Base-by-base conservation (phyloP, 2,888 invertebrate species). In the Sphinx pinastri region DNA sequence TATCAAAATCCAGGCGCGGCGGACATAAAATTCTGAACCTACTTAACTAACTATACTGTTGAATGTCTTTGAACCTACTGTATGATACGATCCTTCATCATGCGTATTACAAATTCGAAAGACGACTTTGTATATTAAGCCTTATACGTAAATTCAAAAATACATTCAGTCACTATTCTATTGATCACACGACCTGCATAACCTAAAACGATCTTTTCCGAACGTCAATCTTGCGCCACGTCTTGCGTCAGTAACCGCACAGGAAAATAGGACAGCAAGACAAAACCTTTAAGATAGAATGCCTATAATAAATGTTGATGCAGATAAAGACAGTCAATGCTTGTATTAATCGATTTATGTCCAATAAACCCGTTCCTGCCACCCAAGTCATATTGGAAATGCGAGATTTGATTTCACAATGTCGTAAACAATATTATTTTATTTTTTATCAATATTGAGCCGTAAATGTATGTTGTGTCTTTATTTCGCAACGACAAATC, bases 201-300 rank as follows among this genome's bases (percentile, higher is more conserved):
- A 47, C 11, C 1, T 47, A 45, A n/a, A 60, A 11, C 16, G 47
- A 16, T 16, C 45, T 6, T 60, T 60, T 60, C 31, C 7, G 8
- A 59, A 10, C 45, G 45, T 8, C 3, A 16, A 47, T 47, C 45
- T 47, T 60, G 47, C 60, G 45, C 60, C 16, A 60, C n/a, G 16
- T 60, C 57, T 57, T 60, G 13, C 63, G 7, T 47, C 47, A 47
- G 63, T 49, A 47, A 63, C 13, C n/a, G 45, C 60, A 60, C 47
- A 13, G 1, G 38, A 2, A 31, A 19, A 31, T 14, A 19, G 54
- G 54, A 57, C n/a, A n/a, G 47, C 47, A 14, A 12, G 47, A 14
- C 60, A 63, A 49, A 47, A 47, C 63, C 63, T 63, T 19, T 47
- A 19, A 16, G 63, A 63, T 19, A 63, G 19, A 7, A 63, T 14